Evolutionary conservation across 2,113 vertebrate species (phyloP).

Genomic region (Nothoprocta perdicaria): DNA sequence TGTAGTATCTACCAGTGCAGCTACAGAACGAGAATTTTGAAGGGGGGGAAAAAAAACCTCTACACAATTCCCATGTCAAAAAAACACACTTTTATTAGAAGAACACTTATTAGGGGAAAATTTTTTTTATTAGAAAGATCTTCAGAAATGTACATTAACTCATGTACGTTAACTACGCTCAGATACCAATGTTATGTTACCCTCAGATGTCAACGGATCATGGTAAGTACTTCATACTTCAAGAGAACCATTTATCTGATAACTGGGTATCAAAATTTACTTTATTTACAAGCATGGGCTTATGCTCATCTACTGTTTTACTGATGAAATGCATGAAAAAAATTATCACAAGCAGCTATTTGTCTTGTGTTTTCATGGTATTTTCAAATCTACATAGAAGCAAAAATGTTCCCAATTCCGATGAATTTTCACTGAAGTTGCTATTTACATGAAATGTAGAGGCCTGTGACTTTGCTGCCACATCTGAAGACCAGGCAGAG

Average conservation of each 20-base stretch:
- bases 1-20: not conserved
- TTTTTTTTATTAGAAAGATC: not conserved
- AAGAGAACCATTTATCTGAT: not conserved
- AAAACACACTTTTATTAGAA: not conserved
- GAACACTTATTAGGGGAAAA: not conserved
- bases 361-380: not conserved
- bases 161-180: not conserved
- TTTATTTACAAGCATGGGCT: not conserved
- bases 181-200: not conserved
- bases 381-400: not conserved
- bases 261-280: not conserved
- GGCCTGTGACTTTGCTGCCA: not conserved
- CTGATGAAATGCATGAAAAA: not conserved
- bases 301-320: not conserved
- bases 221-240: not conserved
- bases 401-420: not conserved
- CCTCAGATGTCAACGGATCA: not conserved
- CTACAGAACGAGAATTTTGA: not conserved
- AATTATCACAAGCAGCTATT: not conserved
- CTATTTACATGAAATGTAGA: not conserved
- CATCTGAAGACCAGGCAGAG: not conserved
- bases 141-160: not conserved
- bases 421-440: not conserved
- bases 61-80: not conserved
- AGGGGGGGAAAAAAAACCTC: not conserved